phyloP scores from a whole-genome alignment of 2,797 vertebrate genomes.

The Aldrovandia affinis region DNA sequence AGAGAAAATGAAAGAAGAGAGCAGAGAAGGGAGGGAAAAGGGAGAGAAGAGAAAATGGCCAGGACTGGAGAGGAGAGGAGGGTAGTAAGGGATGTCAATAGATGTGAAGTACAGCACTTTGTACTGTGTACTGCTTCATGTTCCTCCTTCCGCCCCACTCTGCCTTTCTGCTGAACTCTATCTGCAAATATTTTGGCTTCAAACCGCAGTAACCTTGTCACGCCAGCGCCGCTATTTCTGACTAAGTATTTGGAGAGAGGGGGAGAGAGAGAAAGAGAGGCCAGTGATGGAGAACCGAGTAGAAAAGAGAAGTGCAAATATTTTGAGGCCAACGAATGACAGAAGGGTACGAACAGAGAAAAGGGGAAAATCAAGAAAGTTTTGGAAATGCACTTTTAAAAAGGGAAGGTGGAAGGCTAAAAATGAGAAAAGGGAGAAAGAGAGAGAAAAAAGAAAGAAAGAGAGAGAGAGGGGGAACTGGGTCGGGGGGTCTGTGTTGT shows the following conservation, averaged over 20 bases:
- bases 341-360: conserved; percentile 11
- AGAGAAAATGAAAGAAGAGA: background rate
- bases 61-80: background rate
- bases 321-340: conserved; percentile 8
- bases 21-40: background rate
- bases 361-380: background rate
- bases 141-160: conserved; percentile 38
- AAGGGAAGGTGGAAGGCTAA: background rate
- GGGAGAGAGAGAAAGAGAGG: conserved; percentile 2
- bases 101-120: background rate
- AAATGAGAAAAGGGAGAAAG: conserved; percentile 26
- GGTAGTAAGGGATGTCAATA: background rate
- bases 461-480: conserved; percentile 47
- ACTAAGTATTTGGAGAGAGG: conserved; percentile 12
- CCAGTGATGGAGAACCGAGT: conserved; percentile 2
- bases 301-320: conserved; percentile 7
- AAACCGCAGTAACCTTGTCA: conserved; percentile 36
- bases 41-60: background rate
- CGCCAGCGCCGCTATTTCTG: conserved; percentile 27
- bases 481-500: conserved; percentile 62
- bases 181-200: conserved; percentile 61
- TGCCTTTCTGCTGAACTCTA: conserved; percentile 57
- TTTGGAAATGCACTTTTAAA: background rate
- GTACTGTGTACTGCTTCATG: background rate
- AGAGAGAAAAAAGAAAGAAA: conserved; percentile 16